phyloP scores from a whole-genome alignment of 2,888 invertebrate genomes.

The Plagodis pulveraria region DNA sequence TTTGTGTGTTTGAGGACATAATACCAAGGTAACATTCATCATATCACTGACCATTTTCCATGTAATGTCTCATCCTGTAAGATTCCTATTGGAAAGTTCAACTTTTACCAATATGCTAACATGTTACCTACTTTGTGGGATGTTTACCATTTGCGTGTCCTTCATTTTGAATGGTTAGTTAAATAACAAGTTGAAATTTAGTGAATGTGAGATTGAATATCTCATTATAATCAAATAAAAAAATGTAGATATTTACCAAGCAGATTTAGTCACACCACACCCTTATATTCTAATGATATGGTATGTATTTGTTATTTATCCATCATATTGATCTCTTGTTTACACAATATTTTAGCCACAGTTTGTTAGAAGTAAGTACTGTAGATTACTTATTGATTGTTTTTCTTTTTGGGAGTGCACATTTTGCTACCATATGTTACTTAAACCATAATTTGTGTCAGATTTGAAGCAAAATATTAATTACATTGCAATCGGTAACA shows the following conservation, averaged over 20 bases:
- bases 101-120: slow-evolving; percentile 49
- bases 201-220: slow-evolving; percentile 9
- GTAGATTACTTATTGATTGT: too few species aligned
- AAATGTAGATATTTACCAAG: slow-evolving; percentile 12
- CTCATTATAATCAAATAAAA: slow-evolving; percentile 14
- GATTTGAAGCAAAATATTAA: too few species aligned
- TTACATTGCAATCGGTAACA: too few species aligned
- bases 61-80: slow-evolving; percentile 10
- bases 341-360: too few species aligned
- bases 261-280: slow-evolving; percentile 21
- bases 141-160: slow-evolving; percentile 52
- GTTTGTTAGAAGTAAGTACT: too few species aligned
- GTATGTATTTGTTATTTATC: slow-evolving; percentile 3
- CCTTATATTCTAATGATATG: slow-evolving; percentile 13
- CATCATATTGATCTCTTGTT: not conserved
- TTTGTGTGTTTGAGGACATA: slow-evolving; percentile 75
- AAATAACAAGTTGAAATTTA: slow-evolving; percentile 20
- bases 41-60: slow-evolving; percentile 50
- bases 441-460: too few species aligned
- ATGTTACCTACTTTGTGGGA: slow-evolving; percentile 62
- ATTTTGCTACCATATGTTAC: too few species aligned
- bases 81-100: slow-evolving; percentile 46
- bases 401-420: too few species aligned
- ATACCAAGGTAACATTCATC: slow-evolving; percentile 66
- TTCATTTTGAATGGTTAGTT: slow-evolving; percentile 48